phyloP scores from a whole-genome alignment of 2,797 vertebrate genomes.

The Lycodopsis pacificus region DNA sequence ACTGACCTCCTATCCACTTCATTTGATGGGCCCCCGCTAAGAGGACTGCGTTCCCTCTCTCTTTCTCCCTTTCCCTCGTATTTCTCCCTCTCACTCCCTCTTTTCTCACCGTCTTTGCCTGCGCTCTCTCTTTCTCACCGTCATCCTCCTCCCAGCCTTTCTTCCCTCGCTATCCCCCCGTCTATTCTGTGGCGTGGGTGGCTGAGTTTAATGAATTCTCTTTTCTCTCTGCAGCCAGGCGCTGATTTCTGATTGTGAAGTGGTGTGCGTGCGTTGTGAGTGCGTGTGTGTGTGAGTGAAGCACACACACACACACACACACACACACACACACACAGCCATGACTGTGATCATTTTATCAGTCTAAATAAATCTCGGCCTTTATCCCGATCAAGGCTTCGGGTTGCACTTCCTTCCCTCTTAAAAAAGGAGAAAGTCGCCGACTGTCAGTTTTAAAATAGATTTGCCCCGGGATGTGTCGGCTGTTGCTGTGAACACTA shows the following conservation, averaged over 20 bases:
- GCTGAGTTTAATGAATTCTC: slow-evolving; percentile 84
- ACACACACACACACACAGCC: slow-evolving; percentile 33
- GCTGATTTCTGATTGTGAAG: slow-evolving; percentile 82
- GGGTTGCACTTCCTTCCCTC: slow-evolving; percentile 55
- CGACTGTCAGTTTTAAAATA: slow-evolving; percentile 64
- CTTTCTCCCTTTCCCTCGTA: slow-evolving; percentile 38
- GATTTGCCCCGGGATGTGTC: slow-evolving; percentile 55
- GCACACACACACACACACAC: slow-evolving; percentile 20
- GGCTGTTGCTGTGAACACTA: slow-evolving; percentile 60
- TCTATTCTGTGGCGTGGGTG: slow-evolving; percentile 79
- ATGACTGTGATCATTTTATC: slow-evolving; percentile 56
- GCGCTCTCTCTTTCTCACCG: slow-evolving; percentile 22
- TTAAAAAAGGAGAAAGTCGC: slow-evolving; percentile 52
- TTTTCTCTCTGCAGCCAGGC: slow-evolving; percentile 79
- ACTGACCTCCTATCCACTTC: slow-evolving; percentile 71
- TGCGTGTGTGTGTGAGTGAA: slow-evolving; percentile 11
- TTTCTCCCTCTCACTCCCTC: slow-evolving; percentile 36
- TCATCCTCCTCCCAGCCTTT: slow-evolving; percentile 57
- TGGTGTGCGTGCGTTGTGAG: slow-evolving; percentile 53
- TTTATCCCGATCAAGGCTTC: slow-evolving; percentile 63
- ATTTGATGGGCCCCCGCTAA: slow-evolving; percentile 72
- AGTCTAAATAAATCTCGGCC: slow-evolving; percentile 67
- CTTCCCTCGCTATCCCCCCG: slow-evolving; percentile 53
- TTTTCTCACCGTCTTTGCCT: slow-evolving; percentile 51
- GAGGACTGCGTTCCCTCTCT: slow-evolving; percentile 52